Base-by-base conservation (phyloP, 2,113 vertebrate genomes). In the Cygnus buccinator region DNA sequence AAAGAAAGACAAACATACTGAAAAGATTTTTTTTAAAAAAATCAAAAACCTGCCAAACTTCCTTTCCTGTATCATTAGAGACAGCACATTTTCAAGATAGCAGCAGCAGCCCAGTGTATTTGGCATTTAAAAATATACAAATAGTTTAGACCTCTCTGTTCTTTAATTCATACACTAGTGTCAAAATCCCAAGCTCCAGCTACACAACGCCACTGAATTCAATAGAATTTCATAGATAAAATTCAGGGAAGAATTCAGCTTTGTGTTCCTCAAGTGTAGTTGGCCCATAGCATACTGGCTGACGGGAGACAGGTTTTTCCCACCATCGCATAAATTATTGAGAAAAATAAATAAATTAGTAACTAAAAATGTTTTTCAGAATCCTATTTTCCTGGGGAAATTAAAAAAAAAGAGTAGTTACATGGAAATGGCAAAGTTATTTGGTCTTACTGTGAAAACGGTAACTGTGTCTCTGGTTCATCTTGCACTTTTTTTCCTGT, bases 11-110 rank as follows among this genome's bases (percentile, higher is more conserved):
- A 95, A 96, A 65, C 33, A 84, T 8, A 37, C 25, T 41, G 57
- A 86, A 91, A 90, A 78, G 57, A 84, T 61, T 75, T 46, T 46
- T 46, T 65, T 76, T 87, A 67, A 57, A 50, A 77, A 92, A 94
- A 41, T 57, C 5, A 37, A 84, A 84, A 84, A 25, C 58, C 35
- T 76, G 44, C 81, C 74, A 48, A 89, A 87, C 58, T 85, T 89
- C 39, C 43, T 75, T 71, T 33, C 35, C 54, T 37, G 7, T 48
- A 54, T 68, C 76, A 84, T 72, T 62, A 89, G 66, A 61, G 63
- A 57, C 55, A 55, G 71, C 62, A 87, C 22, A 39, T 46, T 90
- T 86, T 33, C 83, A 89, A 35, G 52, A 29, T 46, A 41, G 0
- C 87, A 84, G 52, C 85, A 93, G 87, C 79, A 81, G 57, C 57